phyloP scores from a whole-genome alignment of 2,113 vertebrate species.

The Anseranas semipalmata region DNA sequence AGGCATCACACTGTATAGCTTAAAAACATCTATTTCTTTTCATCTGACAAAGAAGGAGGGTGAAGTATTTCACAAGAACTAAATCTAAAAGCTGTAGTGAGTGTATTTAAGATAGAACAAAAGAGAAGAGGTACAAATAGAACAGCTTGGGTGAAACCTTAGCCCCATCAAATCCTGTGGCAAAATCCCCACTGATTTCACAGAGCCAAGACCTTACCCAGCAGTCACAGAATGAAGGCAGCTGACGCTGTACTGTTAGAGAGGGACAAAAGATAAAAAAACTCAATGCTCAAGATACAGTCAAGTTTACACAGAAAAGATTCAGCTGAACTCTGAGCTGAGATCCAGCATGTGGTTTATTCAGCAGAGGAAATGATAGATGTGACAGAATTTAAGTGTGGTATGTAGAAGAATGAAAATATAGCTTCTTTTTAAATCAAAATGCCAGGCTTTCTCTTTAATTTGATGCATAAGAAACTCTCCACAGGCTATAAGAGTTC shows the following conservation, averaged over 20 bases:
- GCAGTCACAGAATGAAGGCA: neutral
- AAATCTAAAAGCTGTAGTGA: neutral
- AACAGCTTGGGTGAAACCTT: neutral
- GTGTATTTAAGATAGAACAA: neutral
- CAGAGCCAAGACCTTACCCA: neutral
- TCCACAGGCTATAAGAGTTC: neutral
- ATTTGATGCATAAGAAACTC: neutral
- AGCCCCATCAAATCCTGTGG: neutral
- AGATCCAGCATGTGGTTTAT: neutral
- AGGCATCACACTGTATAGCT: neutral
- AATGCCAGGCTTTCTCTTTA: neutral
- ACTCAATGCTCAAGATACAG: neutral
- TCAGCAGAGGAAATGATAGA: constrained; percentile 15
- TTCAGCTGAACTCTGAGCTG: constrained; percentile 1
- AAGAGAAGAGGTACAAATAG: neutral
- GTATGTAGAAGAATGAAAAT: neutral
- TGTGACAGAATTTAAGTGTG: neutral
- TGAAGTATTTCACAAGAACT: neutral
- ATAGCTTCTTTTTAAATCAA: neutral
- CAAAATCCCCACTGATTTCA: neutral
- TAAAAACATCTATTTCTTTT: neutral
- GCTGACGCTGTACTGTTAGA: neutral
- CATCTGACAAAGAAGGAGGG: neutral
- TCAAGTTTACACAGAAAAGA: neutral
- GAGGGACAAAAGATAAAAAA: neutral